Base-by-base conservation (phyloP, 1,140 invertebrate genomes). In the Nylanderia fulva region DNA sequence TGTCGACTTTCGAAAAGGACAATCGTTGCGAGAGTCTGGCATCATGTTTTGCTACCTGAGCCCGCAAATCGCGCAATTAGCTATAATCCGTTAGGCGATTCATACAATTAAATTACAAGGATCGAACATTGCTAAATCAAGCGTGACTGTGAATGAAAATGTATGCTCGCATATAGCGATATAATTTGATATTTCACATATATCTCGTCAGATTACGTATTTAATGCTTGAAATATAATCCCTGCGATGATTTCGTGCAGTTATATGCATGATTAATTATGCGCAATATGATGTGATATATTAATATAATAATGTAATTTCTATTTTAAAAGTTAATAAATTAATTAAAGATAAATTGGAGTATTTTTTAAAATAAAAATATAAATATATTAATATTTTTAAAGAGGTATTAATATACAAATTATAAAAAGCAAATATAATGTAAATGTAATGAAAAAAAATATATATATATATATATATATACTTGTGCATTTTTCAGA, bases 1-100 rank as follows among this genome's bases (percentile, higher is more conserved):
- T 24, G 33, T n/a, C 58, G 45, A 82, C 68, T 88, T 76, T 80
- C 21, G 52, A 88, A 79, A 82, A 87, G 76, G 56, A 84, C 82
- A 85, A 64, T 84, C 68, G 64, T 61, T 24, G 21, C 29, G 13
- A 77, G 8, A 77, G 15, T 24, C 60, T 18, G 61, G 61, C 85
- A 6, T 15, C 18, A 18, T 54, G 13, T 58, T 82, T 54, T 27
- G 63, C 21, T 68, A 79, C 60, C 75, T 66, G 60, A 77, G 52
- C 21, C 13, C 21, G 33, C 61, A 39, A 71, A 72, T 82, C 66
- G 9, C 7, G 77, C 27, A 82, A 72, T 82, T 82, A 71, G 8
- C 64, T 56, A 11, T 56, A 52, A 80, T 56, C 36, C 52, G 66
- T 82, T 72, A 42, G n/a, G n/a, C 13, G 13, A 82, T 72, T 68